phyloP scores from a whole-genome alignment of 2,888 invertebrate species.

The Sarcophaga carnaria region DNA sequence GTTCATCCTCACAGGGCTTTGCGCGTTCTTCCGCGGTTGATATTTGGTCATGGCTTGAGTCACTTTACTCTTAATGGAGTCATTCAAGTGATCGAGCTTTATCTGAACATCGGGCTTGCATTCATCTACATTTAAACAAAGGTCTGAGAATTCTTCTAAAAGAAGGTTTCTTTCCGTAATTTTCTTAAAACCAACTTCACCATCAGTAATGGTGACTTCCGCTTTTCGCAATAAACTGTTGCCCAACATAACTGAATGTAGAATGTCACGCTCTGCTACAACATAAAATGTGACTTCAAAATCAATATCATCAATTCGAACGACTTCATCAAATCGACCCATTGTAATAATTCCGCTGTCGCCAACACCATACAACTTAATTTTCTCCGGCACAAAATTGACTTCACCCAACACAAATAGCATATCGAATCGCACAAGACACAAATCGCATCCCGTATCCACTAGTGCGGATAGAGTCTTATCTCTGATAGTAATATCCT shows the following conservation, averaged over 20 bases:
- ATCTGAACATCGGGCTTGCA: constrained; percentile 4
- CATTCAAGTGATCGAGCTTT: constrained; percentile 21
- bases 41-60: not conserved
- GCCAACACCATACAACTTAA: not conserved
- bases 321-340: too few species aligned
- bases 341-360: too few species aligned
- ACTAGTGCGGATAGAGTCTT: constrained; percentile 1
- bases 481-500: not conserved
- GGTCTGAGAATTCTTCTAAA: not conserved
- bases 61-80: not conserved
- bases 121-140: constrained; percentile 4
- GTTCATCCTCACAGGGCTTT: constrained; percentile 8
- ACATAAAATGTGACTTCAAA: not conserved
- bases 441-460: not conserved
- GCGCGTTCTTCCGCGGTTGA: not conserved
- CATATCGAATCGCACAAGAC: constrained; percentile 1
- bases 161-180: not conserved
- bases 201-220: constrained; percentile 7
- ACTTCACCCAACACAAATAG: not conserved
- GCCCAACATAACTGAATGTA: constrained; percentile 12
- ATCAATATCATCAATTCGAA: too few species aligned
- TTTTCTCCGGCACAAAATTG: not conserved
- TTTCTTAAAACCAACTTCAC: not conserved
- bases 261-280: constrained; percentile 2
- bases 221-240: not conserved